Conservation (phyloP, 2,888 invertebrate species). For the Spatulosminthurus flaviceps region DNA sequence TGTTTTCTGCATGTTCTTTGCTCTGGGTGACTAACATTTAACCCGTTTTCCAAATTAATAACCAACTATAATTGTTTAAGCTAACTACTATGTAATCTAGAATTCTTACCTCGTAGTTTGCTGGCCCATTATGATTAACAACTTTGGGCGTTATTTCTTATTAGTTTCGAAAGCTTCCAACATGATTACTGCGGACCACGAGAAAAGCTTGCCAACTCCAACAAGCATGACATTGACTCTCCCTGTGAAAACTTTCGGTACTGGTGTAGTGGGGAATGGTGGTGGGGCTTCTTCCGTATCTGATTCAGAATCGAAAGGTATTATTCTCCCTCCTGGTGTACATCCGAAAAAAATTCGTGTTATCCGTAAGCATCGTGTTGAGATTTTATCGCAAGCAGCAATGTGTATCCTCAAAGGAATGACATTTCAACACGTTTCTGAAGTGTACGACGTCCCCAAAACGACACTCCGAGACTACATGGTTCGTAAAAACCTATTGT, state of each 20-base stretch:
- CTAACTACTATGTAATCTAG: not conserved
- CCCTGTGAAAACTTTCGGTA: not conserved
- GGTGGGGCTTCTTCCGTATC: constrained; percentile 20
- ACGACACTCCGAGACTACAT: constrained; percentile 87
- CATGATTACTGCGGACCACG: not conserved
- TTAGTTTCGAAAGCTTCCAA: constrained; percentile 34
- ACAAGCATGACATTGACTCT: constrained; percentile 15
- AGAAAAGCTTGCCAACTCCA: not conserved
- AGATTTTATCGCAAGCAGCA: constrained; percentile 71
- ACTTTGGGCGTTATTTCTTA: not conserved
- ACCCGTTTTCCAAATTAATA: not conserved
- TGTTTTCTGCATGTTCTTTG: constrained; percentile 3
- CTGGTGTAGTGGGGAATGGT: not conserved
- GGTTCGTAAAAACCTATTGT: constrained; percentile 85
- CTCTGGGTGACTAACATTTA: constrained; percentile 4
- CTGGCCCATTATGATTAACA: not conserved
- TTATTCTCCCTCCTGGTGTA: constrained; percentile 54
- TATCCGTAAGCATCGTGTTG: constrained; percentile 57
- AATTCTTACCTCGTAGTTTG: not conserved
- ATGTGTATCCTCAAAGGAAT: constrained; percentile 86
- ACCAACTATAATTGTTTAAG: not conserved
- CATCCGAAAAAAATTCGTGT: constrained; percentile 58
- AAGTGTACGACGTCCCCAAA: constrained; percentile 79
- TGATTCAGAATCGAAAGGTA: constrained; percentile 34
- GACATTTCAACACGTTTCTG: constrained; percentile 87